Conservation (phyloP, 1,140 invertebrate genomes). For the Coptotermes formosanus region DNA sequence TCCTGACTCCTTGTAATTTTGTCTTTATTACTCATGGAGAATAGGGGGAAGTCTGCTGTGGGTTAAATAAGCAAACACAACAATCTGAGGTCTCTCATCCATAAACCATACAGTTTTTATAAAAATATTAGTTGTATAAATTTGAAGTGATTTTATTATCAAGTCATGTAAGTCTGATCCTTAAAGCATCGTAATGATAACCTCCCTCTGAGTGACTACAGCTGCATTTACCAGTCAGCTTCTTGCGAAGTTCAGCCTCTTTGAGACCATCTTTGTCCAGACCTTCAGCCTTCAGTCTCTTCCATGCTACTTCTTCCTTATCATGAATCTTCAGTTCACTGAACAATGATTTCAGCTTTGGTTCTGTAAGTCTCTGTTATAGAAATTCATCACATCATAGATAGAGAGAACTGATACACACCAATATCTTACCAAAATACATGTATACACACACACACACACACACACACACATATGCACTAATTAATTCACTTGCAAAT, state of each 20-base stretch:
- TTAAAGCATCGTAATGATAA: not conserved
- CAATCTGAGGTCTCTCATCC: no score
- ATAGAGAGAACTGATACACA: no score
- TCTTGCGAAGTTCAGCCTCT: slow-evolving; percentile 77
- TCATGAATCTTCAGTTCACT: slow-evolving; percentile 89
- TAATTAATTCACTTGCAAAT: no score
- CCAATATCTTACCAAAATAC: no score
- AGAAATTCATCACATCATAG: not conserved
- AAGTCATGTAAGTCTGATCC: no score
- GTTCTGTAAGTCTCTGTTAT: slow-evolving; percentile 71
- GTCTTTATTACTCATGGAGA: no score
- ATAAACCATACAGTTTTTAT: not conserved
- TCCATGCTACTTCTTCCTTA: slow-evolving; percentile 83
- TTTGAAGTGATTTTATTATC: not conserved
- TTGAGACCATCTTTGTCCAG: slow-evolving; percentile 83
- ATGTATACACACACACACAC: no score
- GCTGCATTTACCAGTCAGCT: slow-evolving; percentile 60
- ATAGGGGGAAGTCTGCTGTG: no score
- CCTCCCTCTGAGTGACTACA: not conserved
- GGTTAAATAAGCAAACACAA: no score
- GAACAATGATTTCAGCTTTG: slow-evolving; percentile 81
- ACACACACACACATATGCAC: no score
- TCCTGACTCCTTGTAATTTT: no score
- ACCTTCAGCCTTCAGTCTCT: slow-evolving; percentile 77
- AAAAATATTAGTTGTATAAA: not conserved